Evolutionary conservation across 2,113 vertebrate genomes (phyloP).

Genomic region (Cephalopholis sonnerati): DNA sequence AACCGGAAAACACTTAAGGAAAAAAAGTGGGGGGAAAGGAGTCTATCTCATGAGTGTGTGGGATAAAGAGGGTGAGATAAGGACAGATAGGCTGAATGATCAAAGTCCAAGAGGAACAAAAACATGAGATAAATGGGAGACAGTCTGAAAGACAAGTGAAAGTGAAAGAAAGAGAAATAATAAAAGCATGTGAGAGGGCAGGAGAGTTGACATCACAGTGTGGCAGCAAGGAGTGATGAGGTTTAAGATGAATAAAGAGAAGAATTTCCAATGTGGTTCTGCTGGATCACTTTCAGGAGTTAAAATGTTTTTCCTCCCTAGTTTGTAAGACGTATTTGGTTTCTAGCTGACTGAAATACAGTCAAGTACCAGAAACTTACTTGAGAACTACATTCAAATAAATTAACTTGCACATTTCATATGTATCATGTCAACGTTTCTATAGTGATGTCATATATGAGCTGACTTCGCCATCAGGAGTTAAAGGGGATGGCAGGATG

Average conservation of each 20-base stretch:
- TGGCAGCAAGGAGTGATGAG: not conserved
- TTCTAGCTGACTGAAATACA: not conserved
- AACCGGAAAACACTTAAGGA: not conserved
- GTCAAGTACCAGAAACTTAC: not conserved
- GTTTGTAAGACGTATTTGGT: no score
- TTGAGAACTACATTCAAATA: no score
- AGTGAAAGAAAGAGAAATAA: slow-evolving; percentile 18
- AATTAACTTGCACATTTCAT: no score
- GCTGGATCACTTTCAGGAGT: not conserved
- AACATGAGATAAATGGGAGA: not conserved
- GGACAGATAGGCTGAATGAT: not conserved
- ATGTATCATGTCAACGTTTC: no score
- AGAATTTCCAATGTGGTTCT: not conserved
- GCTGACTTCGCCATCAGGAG: no score
- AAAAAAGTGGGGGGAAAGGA: no score
- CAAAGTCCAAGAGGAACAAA: slow-evolving; percentile 36
- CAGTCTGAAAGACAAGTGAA: not conserved
- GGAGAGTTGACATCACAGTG: not conserved
- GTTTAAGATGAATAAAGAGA: not conserved
- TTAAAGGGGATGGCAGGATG: no score
- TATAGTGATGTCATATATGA: no score
- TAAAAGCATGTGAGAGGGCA: not conserved
- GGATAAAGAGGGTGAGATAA: not conserved
- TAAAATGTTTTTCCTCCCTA: not conserved
- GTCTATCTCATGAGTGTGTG: not conserved